These are phyloP conservation scores for Galaxea fascicularis DNA, from an alignment of 92 coral and sea anemone genomes.

Conservation along the genomic window DNA sequence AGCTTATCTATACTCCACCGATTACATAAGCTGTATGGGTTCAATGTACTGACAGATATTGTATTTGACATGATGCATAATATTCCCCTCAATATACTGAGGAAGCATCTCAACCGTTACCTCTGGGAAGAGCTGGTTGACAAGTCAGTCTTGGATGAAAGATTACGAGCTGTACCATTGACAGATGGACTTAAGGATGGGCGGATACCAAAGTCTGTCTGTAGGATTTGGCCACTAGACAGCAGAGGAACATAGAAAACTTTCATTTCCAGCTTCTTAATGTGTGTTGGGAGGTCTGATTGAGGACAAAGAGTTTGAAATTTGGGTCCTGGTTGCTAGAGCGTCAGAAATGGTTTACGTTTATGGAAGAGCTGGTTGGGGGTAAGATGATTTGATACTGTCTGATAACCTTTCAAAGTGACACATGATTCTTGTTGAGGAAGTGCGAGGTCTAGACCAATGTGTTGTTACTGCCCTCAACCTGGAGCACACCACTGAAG, in stretches of 20 bases:
- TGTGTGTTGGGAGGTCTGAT: conserved; percentile 35
- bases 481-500: conserved; percentile 44
- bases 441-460: conserved; percentile 17
- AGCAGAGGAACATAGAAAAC: conserved; percentile 40
- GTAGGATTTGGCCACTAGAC: conserved; percentile 18
- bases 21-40: conserved; percentile 64
- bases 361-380: conserved; percentile 36
- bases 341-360: conserved; percentile 42
- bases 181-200: conserved; percentile 32
- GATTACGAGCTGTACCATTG: conserved; percentile 21
- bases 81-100: conserved; percentile 31
- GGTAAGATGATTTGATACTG: conserved; percentile 26
- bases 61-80: conserved; percentile 57
- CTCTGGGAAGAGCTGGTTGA: background rate
- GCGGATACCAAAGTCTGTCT: background rate
- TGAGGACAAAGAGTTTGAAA: background rate
- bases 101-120: conserved; percentile 2
- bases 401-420: conserved; percentile 11
- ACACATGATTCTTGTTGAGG: conserved; percentile 32
- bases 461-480: conserved; percentile 48
- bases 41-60: conserved; percentile 61
- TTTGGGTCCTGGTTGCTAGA: conserved; percentile 14
- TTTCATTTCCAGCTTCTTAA: conserved; percentile 27
- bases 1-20: conserved; percentile 69
- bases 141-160: background rate